These are phyloP conservation scores for Denticeps clupeoides DNA, from an alignment of 2,797 vertebrate species.

Conservation along the genomic window DNA sequence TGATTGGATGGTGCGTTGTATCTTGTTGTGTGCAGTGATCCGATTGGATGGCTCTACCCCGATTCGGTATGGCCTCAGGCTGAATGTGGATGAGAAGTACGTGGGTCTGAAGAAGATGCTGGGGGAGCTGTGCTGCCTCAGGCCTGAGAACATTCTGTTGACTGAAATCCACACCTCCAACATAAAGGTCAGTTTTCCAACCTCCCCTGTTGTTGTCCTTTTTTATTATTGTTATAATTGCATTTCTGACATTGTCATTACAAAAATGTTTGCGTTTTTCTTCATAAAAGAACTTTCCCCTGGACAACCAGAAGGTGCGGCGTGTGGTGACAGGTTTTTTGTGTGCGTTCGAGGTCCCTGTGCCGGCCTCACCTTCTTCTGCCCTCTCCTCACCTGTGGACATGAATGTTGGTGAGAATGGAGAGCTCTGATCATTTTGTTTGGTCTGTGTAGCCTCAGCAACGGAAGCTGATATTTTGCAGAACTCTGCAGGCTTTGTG, in stretches of 20 bases:
- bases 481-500: too few relatives aligned
- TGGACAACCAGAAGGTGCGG: constrained; percentile 95
- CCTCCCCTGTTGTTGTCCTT: too few relatives aligned
- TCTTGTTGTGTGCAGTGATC: constrained; percentile 64
- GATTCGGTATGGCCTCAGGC: constrained; percentile 78
- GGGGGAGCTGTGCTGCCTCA: constrained; percentile 87
- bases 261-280: neutral
- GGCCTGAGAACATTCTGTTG: constrained; percentile 91
- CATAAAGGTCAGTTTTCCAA: too few relatives aligned
- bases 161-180: constrained; percentile 93
- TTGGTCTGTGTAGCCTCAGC: too few relatives aligned
- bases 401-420: constrained; percentile 58
- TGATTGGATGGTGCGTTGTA: neutral
- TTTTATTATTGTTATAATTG: too few relatives aligned
- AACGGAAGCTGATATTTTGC: too few relatives aligned
- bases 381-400: constrained; percentile 64
- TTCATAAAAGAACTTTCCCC: constrained; percentile 78
- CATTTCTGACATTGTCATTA: neutral
- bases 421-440: neutral
- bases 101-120: constrained; percentile 92
- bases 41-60: constrained; percentile 92
- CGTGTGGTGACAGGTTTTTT: constrained; percentile 84
- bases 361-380: constrained; percentile 82
- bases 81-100: constrained; percentile 98
- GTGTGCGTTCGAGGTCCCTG: constrained; percentile 90